Base-by-base conservation (phyloP, 2,797 vertebrate species). In the Falco novaeseelandiae region DNA sequence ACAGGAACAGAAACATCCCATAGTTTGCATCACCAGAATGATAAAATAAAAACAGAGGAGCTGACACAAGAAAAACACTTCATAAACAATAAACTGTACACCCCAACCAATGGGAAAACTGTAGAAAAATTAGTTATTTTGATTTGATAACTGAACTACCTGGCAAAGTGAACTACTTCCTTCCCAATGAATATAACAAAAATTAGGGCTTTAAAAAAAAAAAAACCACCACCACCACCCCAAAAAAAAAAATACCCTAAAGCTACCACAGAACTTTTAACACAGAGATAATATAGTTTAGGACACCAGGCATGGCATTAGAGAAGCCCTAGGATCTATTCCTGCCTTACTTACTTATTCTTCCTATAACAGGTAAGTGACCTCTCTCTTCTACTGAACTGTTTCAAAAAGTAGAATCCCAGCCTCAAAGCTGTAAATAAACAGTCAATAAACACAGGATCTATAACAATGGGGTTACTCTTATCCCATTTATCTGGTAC, bases 1-100 rank as follows among this genome's bases (percentile, higher is more conserved):
- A 4, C 91, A 90, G 89, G 73, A 93, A 95, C 76, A 90, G 58
- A 84, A 88, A 83, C 77, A 88, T 21, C 54, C 55, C 79, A 51
- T 9, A 42, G 36, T 23, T 49, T 38, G 16, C 65, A 80, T 14
- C 87, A 71, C 27, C 71, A 95, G 65, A 93, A 88, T 81, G 29
- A 74, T 3, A 71, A 93, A 89, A 86, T 40, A n/a, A 81, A 42
- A 67, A 6, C 51, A 89, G 57, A 40, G 25, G 22, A 80, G 32
- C 0, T 42, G 61, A 58, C 73, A 83, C 12, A 48, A 9, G 38
- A 51, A 78, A 71, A 85, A 29, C 4, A 36, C 38, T 89, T 55
- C 26, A 25, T 12, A 62, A 83, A 57, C 30, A 88, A 48, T 0
- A 59, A 42, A 61, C 78, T 8, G 10, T 10, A 81, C 17, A 21